These are phyloP conservation scores for Nasonovia ribisnigri DNA, from an alignment of 2,888 invertebrate genomes.

Conservation along the genomic window DNA sequence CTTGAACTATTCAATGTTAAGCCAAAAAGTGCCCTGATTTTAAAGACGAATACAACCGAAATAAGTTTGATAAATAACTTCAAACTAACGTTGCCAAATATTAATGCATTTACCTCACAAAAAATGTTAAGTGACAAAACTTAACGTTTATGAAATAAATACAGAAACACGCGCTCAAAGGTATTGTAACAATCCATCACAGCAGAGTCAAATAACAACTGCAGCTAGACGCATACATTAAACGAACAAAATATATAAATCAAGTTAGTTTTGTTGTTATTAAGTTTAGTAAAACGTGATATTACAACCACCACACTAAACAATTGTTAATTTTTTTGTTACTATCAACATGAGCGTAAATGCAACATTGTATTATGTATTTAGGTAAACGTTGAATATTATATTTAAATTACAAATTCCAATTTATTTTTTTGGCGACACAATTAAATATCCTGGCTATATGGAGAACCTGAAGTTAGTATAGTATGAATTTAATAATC, in stretches of 20 bases:
- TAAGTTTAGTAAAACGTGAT: background rate
- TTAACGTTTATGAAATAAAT: background rate
- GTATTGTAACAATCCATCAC: background rate
- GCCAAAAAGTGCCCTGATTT: slow-evolving; percentile 39
- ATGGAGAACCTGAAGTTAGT: background rate
- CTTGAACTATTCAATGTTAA: slow-evolving; percentile 26
- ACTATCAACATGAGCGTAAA: background rate
- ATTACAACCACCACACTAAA: background rate
- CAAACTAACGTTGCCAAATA: slow-evolving; percentile 6
- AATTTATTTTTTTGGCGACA: background rate
- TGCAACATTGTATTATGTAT: background rate
- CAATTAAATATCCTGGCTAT: background rate
- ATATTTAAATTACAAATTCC: background rate
- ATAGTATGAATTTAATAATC: background rate
- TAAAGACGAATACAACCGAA: slow-evolving; percentile 34
- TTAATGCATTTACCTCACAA: background rate
- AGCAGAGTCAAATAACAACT: background rate
- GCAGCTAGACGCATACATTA: background rate
- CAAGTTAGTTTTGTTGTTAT: background rate
- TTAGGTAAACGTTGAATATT: background rate
- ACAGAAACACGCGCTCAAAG: background rate
- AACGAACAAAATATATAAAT: background rate
- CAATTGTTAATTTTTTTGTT: background rate
- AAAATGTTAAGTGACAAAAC: background rate
- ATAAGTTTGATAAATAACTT: slow-evolving; percentile 34